Percentiles rank a stretch among this genome's conserved stretches.
phyloP scores from a whole-genome alignment of 2,113 vertebrate genomes.

The Atherinomorus stipes region DNA sequence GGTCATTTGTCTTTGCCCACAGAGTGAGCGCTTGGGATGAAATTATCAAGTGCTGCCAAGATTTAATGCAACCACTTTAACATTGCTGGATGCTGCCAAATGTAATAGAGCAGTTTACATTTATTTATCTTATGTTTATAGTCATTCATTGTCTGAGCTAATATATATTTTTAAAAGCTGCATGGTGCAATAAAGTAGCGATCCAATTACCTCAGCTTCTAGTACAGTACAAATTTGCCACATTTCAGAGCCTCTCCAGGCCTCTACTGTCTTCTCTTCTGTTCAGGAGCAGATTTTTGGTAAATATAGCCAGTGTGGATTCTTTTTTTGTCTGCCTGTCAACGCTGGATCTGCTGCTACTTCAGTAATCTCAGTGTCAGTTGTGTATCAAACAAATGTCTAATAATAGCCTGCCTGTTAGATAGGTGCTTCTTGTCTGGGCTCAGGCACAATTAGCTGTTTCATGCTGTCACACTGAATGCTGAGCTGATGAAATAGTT shows the following conservation, averaged over 20 bases:
- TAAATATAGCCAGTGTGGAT: constrained; percentile 51
- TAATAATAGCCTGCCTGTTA: constrained; percentile 71
- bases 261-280: constrained; percentile 42
- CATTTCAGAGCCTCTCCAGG: constrained; percentile 36
- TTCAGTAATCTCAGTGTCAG: constrained; percentile 72
- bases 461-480: constrained; percentile 54
- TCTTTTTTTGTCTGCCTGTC: constrained; percentile 60
- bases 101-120: constrained; percentile 21
- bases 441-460: constrained; percentile 45
- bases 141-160: constrained; percentile 8
- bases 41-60: constrained; percentile 21
- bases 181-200: constrained; percentile 8
- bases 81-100: constrained; percentile 26
- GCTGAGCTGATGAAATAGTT: constrained; percentile 45
- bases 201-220: constrained; percentile 14
- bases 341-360: constrained; percentile 61
- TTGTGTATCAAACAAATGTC: constrained; percentile 67
- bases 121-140: constrained; percentile 9
- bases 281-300: constrained; percentile 51
- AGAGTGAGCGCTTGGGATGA: constrained; percentile 7
- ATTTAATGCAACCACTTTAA: constrained; percentile 20
- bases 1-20: constrained; percentile 50
- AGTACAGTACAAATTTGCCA: constrained; percentile 12
- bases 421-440: constrained; percentile 41
- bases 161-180: constrained; percentile 9